A percentile compares a stretch with the other conserved stretches of the same genome.
phyloP scores from a whole-genome alignment of 2,113 vertebrate species.

The Cardinalis cardinalis region DNA sequence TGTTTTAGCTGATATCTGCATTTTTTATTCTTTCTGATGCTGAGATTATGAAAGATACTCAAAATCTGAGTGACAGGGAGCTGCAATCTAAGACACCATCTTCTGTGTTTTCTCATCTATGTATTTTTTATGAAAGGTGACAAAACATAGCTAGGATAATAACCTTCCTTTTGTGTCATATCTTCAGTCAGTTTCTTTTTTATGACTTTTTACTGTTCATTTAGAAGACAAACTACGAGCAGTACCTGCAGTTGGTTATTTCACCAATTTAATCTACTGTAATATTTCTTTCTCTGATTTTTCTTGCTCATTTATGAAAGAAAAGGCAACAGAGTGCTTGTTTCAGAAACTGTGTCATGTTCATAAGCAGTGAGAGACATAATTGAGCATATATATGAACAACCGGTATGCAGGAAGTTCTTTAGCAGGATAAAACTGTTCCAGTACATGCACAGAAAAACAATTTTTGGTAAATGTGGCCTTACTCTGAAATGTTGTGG shows the following conservation, averaged over 20 bases:
- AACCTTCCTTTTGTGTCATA: background rate
- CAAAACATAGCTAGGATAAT: background rate
- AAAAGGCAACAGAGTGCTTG: background rate
- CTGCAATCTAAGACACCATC: background rate
- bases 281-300: background rate
- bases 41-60: background rate
- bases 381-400: background rate
- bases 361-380: background rate
- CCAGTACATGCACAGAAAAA: background rate
- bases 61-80: background rate
- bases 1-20: background rate
- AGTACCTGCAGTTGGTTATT: background rate
- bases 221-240: background rate
- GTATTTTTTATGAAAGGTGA: background rate
- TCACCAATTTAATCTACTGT: background rate
- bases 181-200: background rate
- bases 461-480: background rate
- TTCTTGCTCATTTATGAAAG: background rate
- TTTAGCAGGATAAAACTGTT: background rate
- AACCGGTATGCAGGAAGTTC: background rate
- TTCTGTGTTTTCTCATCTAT: background rate
- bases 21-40: background rate
- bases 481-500: fast-evolving
- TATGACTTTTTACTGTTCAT: background rate
- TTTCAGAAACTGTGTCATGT: background rate